phyloP scores from a whole-genome alignment of 2,797 vertebrate species.

The Otolemur crassicaudatus region DNA sequence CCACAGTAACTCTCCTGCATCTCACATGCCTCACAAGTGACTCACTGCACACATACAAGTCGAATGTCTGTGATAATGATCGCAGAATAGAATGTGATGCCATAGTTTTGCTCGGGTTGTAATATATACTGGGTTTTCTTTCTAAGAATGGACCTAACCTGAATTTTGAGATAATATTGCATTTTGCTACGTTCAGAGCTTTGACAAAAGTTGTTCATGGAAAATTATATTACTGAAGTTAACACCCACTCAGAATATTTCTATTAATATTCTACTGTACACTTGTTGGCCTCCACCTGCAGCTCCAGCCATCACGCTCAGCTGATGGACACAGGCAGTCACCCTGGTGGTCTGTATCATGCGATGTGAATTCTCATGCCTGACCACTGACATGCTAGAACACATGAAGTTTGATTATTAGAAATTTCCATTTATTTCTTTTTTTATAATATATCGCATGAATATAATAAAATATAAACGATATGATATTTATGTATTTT shows the following conservation, averaged over 20 bases:
- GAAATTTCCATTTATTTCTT: background rate
- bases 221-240: background rate
- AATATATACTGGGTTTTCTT: background rate
- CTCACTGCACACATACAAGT: background rate
- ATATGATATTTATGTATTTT: background rate
- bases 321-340: fast-evolving
- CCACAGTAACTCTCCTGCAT: fast-evolving
- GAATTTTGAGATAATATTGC: background rate
- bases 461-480: background rate
- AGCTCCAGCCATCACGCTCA: background rate
- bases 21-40: background rate
- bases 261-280: fast-evolving
- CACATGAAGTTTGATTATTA: background rate
- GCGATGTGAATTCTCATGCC: background rate
- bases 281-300: background rate
- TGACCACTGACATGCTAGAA: background rate
- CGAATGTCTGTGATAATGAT: background rate
- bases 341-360: too few relatives aligned
- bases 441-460: background rate
- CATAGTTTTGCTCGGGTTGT: background rate
- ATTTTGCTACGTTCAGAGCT: background rate
- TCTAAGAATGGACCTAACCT: background rate
- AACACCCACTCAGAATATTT: background rate
- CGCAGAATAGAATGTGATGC: background rate
- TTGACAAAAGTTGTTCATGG: background rate